Percentiles rank a stretch among this genome's conserved stretches.
Conservation (phyloP, 2,888 invertebrate species). For the Rhorus exstirpatorius region DNA sequence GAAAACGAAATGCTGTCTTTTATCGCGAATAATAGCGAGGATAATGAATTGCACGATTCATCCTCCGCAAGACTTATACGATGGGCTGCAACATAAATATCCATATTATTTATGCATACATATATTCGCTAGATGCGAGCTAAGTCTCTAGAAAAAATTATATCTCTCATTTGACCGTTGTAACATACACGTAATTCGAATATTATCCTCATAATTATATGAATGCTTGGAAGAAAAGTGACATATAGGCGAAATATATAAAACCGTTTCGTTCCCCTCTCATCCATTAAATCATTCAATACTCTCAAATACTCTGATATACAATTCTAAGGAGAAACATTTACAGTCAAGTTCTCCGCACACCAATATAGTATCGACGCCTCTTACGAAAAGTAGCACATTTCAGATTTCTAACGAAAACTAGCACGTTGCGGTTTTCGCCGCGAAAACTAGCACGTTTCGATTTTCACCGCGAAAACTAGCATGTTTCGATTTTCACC, state of each 20-base stretch:
- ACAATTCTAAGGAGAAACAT: conserved; percentile 35
- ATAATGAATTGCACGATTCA: conserved; percentile 50
- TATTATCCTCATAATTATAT: not conserved
- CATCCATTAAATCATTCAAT: conserved; percentile 15
- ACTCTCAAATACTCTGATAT: not conserved
- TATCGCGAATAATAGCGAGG: conserved; percentile 35
- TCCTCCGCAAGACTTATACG: conserved; percentile 24
- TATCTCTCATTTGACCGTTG: conserved; percentile 21
- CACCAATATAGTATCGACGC: not conserved
- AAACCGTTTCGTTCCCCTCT: conserved; percentile 19
- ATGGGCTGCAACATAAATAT: conserved; percentile 25
- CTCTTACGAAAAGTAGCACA: no score
- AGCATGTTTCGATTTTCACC: no score
- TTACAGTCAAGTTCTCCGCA: conserved; percentile 29
- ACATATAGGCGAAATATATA: not conserved
- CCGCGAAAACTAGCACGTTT: no score
- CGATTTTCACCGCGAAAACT: no score
- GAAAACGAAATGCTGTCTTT: conserved; percentile 36
- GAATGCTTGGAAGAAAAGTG: no score
- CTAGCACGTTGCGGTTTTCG: no score
- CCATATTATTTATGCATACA: not conserved
- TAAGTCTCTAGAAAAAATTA: conserved; percentile 11
- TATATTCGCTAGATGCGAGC: no score
- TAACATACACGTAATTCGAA: not conserved
- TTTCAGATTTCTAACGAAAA: no score